phyloP scores from a whole-genome alignment of 2,888 invertebrate genomes.

The Cyclophora albipunctata region DNA sequence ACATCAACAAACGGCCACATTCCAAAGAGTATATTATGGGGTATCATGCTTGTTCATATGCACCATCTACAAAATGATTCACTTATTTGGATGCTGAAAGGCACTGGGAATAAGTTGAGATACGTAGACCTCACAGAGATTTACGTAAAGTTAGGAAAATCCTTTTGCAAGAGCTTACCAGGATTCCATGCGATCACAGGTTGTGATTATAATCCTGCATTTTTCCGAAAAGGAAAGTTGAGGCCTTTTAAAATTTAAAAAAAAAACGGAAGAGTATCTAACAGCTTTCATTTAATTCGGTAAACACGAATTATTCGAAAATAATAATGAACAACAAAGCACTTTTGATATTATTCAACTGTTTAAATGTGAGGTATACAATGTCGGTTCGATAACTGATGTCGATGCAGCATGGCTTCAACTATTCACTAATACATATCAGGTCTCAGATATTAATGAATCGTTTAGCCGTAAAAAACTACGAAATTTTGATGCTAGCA shows the following conservation, averaged over 20 bases:
- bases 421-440: conserved; percentile 12
- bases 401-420: conserved; percentile 11
- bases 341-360: conserved; percentile 7
- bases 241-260: not conserved
- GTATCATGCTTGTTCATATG: no score
- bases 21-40: no score
- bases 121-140: no score
- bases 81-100: no score
- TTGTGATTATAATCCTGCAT: not conserved
- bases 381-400: conserved; percentile 12
- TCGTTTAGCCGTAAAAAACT: conserved; percentile 10
- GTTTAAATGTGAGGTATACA: conserved; percentile 8
- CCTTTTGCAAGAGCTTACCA: no score
- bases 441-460: conserved; percentile 16
- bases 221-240: conserved; percentile 1
- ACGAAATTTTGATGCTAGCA: conserved; percentile 14
- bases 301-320: not conserved
- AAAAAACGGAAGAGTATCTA: conserved; percentile 1
- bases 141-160: no score
- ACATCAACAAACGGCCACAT: no score
- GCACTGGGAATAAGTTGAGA: no score
- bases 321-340: conserved; percentile 2
- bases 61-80: no score
- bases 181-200: no score
- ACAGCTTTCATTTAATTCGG: conserved; percentile 1